These are phyloP conservation scores for Hybognathus amarus DNA, from an alignment of 2,797 vertebrate genomes.

Conservation along the genomic window DNA sequence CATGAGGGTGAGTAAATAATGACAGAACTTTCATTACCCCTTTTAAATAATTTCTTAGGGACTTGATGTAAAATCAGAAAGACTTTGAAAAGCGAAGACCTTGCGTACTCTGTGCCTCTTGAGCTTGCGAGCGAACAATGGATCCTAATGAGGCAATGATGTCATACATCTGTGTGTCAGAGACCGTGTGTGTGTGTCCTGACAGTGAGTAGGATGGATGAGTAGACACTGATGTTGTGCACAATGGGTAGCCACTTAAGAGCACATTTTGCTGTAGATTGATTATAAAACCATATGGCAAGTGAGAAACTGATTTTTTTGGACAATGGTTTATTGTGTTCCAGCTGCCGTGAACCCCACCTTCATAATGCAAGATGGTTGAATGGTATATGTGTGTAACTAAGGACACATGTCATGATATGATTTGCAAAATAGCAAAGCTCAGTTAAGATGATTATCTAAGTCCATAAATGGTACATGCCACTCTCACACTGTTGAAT, in stretches of 20 bases:
- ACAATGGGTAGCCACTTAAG: constrained; percentile 66
- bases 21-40: no score
- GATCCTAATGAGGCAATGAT: constrained; percentile 7
- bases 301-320: constrained; percentile 68
- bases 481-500: not conserved
- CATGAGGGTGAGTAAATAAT: not conserved
- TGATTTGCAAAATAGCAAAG: not conserved
- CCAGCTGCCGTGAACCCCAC: constrained; percentile 60
- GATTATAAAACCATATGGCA: constrained; percentile 77
- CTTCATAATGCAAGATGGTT: constrained; percentile 57
- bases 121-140: constrained; percentile 19
- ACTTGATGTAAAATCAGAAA: not conserved
- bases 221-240: constrained; percentile 49
- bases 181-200: constrained; percentile 7
- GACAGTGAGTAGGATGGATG: constrained; percentile 50
- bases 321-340: constrained; percentile 81
- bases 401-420: not conserved
- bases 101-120: not conserved
- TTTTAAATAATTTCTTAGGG: not conserved
- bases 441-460: not conserved
- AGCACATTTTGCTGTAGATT: constrained; percentile 68
- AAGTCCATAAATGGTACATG: not conserved
- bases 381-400: constrained; percentile 36
- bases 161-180: constrained; percentile 24
- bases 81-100: not conserved